Base-by-base conservation (phyloP, 23 tunicate species). In the Trididemnum nubilum region DNA sequence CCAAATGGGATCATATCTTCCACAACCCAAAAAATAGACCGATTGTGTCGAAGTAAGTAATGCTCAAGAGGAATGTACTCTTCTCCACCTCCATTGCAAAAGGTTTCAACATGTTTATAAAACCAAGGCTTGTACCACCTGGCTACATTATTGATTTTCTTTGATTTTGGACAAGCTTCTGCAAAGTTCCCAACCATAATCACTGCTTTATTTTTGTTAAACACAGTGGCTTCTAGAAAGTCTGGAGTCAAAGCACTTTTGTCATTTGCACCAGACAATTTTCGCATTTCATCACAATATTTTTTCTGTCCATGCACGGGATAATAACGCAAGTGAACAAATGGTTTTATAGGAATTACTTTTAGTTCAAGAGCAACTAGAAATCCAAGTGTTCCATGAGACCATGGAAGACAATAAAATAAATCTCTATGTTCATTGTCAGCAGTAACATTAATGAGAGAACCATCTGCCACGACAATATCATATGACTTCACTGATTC, bases 121-220 rank as follows among this genome's bases (percentile, higher is more conserved):
- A 85, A 90, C 96, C 96, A 90, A 4, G 96, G 96, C 54, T 90
- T 90, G 86, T 90, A 90, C 96, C 96, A 90, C 76, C 89, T 85
- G 18, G 96, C 32, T 25, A 84, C 89, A 65, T 80, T 71, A 73
- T 90, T 90, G 33, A 90, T 57, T 63, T 85, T 85, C 36, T 61
- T 80, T 50, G 71, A 81, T 73, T 18, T 32, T 18, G 81, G 28
- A 32, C 72, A 50, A 36, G 67, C 77, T 65, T 90, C 89, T n/a
- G 96, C 78, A 73, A 90, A 90, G 71, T 90, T 85, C 34, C 89
- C 96, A 4, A 85, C 89, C 86, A 90, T 80, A 2, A 90, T 74
- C 27, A 90, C 89, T 0, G 96, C 96, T 51, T 85, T 79, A 51
- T 90, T 66, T 61, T 76, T 80, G 50, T 74, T 32, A 65, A 79